Base-by-base conservation (phyloP, 1,140 invertebrate species). In the Panulirus ornatus region DNA sequence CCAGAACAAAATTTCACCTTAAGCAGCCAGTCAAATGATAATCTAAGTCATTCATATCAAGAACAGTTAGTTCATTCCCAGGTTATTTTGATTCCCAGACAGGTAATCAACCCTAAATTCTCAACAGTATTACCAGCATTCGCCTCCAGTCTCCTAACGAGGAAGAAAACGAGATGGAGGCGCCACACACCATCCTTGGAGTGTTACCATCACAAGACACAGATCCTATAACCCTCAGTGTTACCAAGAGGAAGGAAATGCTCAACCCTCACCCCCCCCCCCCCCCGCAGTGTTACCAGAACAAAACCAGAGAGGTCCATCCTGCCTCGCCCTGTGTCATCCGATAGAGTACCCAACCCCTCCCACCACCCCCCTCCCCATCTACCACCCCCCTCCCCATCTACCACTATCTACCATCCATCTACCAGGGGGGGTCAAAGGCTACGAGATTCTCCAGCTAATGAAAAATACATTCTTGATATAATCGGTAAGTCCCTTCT, bases 381-480 rank as follows among this genome's bases (percentile, higher is more conserved):
- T 34, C 3, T 34, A 5, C 22, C 11, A 5, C 22, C 70, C 22
- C 1, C 70, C 30, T 79, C 36, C 36, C 22, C 38, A 22, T 34
- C 40, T 78, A 19, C 75, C 40, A 30, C 40, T 78, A 78, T 78
- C 75, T 6, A 30, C 22, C 27, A n/a, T 44, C 27, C 75, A 78
- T 78, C 75, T 78, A 27, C 44, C 40, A 42, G 11, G 27, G 75
- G 11, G 27, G 75, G 75, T 78, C 75, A 78, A 78, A 78, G 75
- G 75, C 75, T 78, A 78, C 27, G 40, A 27, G 75, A 78, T 47
- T 42, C 75, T 78, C 75, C 75, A 47, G 40, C 75, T 78, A 78
- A 78, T 78, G 75, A 78, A 78, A 78, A 78, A 78, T 78, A 78
- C 75, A 78, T 78, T 78, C 75, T 78, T 78, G 75, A 78, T 78